Base-by-base conservation (phyloP, 2,113 vertebrate genomes). In the Sapajus apella region DNA sequence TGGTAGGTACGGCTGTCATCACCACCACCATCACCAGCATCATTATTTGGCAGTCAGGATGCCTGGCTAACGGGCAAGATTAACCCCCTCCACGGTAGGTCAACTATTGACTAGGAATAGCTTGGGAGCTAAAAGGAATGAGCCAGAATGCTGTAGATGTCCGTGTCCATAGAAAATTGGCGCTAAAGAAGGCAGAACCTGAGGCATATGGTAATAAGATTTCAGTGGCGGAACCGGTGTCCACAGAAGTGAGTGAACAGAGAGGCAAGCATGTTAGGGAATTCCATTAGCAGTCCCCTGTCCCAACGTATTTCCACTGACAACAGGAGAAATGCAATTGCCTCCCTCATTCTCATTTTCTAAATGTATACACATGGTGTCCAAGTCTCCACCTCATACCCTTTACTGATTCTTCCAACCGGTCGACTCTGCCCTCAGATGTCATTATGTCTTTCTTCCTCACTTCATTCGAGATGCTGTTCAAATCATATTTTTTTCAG, bases 1-100 rank as follows among this genome's bases (percentile, higher is more conserved):
- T 35, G 0, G 4, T 3, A 45, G 18, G 25, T 27, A 4, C 56
- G 43, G 18, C 35, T 20, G 0, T 25, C 45, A 3, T 20, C 40
- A 6, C 37, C n/a, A 11, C 1, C 27, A 43, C 21, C 17, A 14
- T 1, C 25, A n/a, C 8, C 11, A 13, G 25, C 73, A 61, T 25
- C 13, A 23, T 18, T 14, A n/a, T 70, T 68, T 52, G 11, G 40
- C 9, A 72, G 5, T 21, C 61, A 94, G 23, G 10, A 30, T 3
- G 0, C 9, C 10, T 66, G 32, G 11, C 52, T 47, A 8, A 37
- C 43, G 37, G 27, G 13, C 11, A 83, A 77, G 37, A 1, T 43
- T 52, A 79, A 37, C 61, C 7, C 35, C 13, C 37, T 30, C 7
- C 25, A 5, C 14, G 47, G 37, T 83, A 23, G 56, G n/a, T 94